A percentile compares a stretch with the other conserved stretches of the same genome.
phyloP scores from a whole-genome alignment of 2,113 vertebrate genomes.

The Phalacrocorax pelagicus region DNA sequence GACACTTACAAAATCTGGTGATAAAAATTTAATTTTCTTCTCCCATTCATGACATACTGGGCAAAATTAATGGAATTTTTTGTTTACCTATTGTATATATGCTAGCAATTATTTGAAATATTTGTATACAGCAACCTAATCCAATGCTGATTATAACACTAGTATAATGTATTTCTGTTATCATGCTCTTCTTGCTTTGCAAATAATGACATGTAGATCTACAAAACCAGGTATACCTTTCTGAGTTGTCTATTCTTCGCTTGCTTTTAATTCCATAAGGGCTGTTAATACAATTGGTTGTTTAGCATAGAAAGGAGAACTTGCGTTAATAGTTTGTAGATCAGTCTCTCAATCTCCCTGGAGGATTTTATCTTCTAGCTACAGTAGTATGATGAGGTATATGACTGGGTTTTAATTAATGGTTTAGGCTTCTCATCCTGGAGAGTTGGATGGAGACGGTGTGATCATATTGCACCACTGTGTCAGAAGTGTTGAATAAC shows the following conservation, averaged over 20 bases:
- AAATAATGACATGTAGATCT: background rate
- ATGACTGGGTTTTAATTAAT: constrained; percentile 37
- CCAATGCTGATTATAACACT: background rate
- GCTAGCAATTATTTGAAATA: background rate
- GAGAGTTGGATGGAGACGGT: background rate
- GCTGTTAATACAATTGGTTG: background rate
- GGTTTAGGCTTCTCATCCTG: background rate
- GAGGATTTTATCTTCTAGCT: constrained; percentile 41
- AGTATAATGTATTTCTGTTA: background rate
- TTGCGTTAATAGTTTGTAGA: constrained; percentile 3
- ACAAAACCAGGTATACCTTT: background rate
- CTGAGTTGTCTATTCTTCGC: background rate
- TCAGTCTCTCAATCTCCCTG: background rate
- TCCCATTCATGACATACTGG: background rate
- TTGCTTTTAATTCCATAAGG: constrained; percentile 2
- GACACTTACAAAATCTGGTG: background rate
- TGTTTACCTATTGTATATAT: background rate
- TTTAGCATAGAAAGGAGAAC: background rate
- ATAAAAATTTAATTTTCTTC: background rate
- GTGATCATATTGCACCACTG: background rate
- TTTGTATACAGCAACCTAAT: background rate
- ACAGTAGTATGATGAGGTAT: background rate
- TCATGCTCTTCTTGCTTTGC: background rate
- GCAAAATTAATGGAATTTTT: background rate
- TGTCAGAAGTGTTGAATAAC: constrained; percentile 45